These are phyloP conservation scores for Parasteatoda tepidariorum DNA, from an alignment of 1,140 invertebrate species.

Conservation along the genomic window DNA sequence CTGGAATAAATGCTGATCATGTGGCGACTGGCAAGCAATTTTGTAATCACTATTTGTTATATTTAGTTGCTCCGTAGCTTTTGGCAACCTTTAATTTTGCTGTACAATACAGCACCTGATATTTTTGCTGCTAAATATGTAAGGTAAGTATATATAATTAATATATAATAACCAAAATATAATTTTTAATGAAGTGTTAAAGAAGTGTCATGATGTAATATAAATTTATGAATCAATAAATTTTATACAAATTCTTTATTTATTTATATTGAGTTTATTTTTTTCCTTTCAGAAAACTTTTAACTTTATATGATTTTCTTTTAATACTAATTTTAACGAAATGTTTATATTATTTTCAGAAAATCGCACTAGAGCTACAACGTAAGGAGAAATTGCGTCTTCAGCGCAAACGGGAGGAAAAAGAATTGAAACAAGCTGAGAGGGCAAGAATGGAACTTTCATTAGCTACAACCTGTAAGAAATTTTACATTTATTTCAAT, in stretches of 20 bases:
- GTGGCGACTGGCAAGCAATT: too few species aligned
- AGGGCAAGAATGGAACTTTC: slow-evolving; percentile 64
- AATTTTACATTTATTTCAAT: background rate
- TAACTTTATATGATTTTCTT: background rate
- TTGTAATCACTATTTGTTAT: too few species aligned
- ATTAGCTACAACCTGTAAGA: slow-evolving; percentile 58
- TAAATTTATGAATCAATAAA: background rate
- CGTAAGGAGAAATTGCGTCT: slow-evolving; percentile 69
- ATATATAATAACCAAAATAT: too few species aligned
- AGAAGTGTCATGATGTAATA: too few species aligned
- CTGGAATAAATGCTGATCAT: too few species aligned
- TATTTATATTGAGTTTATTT: background rate
- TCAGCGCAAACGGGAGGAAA: slow-evolving; percentile 67
- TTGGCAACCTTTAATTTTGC: too few species aligned
- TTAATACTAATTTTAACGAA: too few species aligned
- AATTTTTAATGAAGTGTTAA: too few species aligned
- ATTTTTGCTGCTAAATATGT: too few species aligned
- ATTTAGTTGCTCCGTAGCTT: too few species aligned
- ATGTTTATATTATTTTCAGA: slow-evolving; percentile 63
- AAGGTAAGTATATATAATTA: too few species aligned
- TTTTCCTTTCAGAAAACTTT: background rate
- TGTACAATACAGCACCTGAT: too few species aligned
- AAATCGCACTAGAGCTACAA: slow-evolving; percentile 67
- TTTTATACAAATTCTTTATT: background rate
- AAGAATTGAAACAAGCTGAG: slow-evolving; percentile 67